These are phyloP conservation scores for Cryptomyrus ogoouensis DNA, from an alignment of 2,113 vertebrate species.

Conservation along the genomic window DNA sequence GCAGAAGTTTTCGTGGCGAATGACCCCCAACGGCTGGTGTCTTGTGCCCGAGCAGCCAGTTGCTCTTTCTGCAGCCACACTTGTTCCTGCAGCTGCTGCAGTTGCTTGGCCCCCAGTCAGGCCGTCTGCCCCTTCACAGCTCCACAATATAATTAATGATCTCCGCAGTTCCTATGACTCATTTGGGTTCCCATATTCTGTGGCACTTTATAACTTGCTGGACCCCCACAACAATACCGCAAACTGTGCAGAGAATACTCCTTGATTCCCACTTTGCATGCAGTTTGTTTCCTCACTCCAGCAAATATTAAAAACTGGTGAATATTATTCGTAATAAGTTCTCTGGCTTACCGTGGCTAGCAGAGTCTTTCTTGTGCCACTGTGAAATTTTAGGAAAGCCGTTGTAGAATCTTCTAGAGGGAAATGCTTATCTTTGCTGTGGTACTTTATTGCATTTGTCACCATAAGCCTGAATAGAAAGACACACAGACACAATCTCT, in stretches of 20 bases:
- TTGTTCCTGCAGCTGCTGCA: background rate
- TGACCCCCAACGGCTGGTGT: background rate
- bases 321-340: background rate
- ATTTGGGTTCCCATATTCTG: background rate
- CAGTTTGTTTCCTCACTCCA: background rate
- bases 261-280: background rate
- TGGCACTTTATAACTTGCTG: background rate
- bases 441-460: background rate
- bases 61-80: background rate
- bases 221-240: background rate
- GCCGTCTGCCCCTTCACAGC: background rate
- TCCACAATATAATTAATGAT: background rate
- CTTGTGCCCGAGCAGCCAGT: background rate
- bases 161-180: background rate
- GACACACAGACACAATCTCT: background rate
- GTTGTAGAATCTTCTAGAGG: background rate
- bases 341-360: background rate
- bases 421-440: background rate
- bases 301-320: background rate
- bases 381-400: background rate
- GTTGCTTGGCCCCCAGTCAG: background rate
- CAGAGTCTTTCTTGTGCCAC: background rate
- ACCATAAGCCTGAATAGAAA: background rate
- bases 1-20: background rate
- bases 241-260: background rate